Evolutionary conservation across 2,797 vertebrate genomes (phyloP), one percentile per base, ranked within the genome.

Genomic region (Enteromius afrohamiltoni): DNA sequence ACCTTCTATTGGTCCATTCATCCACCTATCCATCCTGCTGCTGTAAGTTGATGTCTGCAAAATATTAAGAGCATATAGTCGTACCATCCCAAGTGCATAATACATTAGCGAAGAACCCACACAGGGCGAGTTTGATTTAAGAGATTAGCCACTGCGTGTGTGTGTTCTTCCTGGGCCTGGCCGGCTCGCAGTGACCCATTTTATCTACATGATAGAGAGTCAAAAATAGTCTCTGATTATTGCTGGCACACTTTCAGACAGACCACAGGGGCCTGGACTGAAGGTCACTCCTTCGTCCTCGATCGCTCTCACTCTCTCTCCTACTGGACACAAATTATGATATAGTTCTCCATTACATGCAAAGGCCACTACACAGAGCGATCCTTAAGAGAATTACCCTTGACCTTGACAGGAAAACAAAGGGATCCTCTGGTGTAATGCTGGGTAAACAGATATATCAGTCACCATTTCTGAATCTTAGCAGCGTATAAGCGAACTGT

Each of bases 221-320:
- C 91, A 91, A 93, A 94, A 95, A 94, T 94, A 94, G 93, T 91
- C 89, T 90, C 91, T 94, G 92, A 95, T 94, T 95, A 93, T 93
- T 93, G 93, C 89, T 82, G 92, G 93, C 93, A 89, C 90, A 80
- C 86, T 91, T 91, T 84, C 80, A 88, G 88, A 86, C 40, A 58
- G 71, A 87, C 91, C 90, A 83, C 90, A 74, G 83, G 79, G 81
- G 70, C 85, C 60, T 69, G 42, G 75, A 86, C 89, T 91, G 90
- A 93, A 93, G 93, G 92, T 93, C 91, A 93, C 84, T 86, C 7
- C 62, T 74, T 62, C 34, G 62, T 74, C 71, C 77, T 80, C 77
- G 83, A 53, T 55, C 47, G 16, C 73, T 47, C 60, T 70, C 37
- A 2, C 77, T 55, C 71, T 64, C 40, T 80, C 51, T 37, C 84